phyloP scores from a whole-genome alignment of 2,888 invertebrate genomes.

The Cancer borealis region DNA sequence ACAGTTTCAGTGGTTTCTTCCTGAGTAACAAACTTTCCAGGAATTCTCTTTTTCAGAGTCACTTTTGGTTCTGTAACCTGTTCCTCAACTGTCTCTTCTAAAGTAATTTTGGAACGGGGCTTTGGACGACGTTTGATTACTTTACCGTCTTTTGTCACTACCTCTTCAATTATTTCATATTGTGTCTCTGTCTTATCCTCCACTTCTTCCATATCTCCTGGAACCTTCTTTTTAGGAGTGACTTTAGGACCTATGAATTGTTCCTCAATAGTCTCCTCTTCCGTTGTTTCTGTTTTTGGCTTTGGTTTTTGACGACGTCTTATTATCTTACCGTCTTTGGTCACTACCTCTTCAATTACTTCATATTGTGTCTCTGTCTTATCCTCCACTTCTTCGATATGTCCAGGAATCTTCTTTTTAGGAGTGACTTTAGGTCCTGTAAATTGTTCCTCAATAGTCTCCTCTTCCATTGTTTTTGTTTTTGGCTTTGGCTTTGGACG shows the following conservation, averaged over 20 bases:
- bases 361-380: background rate
- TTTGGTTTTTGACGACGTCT: constrained; percentile 14
- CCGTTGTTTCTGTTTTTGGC: no score
- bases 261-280: no score
- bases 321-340: background rate
- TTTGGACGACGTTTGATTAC: no score
- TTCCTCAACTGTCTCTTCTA: constrained; percentile 27
- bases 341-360: constrained; percentile 26
- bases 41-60: constrained; percentile 59
- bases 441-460: constrained; percentile 47
- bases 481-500: constrained; percentile 49
- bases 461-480: constrained; percentile 45
- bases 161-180: no score
- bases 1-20: constrained; percentile 68
- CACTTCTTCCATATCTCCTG: no score
- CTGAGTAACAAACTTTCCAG: constrained; percentile 59
- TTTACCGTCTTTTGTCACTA: no score
- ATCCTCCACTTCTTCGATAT: background rate
- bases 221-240: no score
- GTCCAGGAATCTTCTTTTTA: constrained; percentile 58
- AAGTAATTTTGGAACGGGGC: constrained; percentile 48
- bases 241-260: no score
- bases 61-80: constrained; percentile 43
- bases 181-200: no score
- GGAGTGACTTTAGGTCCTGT: constrained; percentile 46